phyloP scores from a whole-genome alignment of 2,113 vertebrate species.

The Eptatretus burgeri region DNA sequence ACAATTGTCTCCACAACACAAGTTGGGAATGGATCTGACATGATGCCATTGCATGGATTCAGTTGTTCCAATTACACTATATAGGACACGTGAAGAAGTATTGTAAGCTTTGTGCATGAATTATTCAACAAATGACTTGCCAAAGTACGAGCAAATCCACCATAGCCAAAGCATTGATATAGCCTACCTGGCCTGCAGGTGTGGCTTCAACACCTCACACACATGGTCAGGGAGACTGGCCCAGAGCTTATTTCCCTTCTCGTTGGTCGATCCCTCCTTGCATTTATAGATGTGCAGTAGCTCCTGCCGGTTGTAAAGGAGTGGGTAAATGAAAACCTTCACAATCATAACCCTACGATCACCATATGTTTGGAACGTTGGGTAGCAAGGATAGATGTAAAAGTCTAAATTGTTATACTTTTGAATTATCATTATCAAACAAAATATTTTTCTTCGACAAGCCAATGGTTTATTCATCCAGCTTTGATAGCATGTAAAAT shows the following conservation, averaged over 20 bases:
- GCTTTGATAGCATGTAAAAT: no score
- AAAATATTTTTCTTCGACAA: no score
- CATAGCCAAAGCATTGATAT: no score
- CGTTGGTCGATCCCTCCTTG: conserved; percentile 35
- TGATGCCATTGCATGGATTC: not conserved
- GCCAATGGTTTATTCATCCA: no score
- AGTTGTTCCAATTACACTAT: not conserved
- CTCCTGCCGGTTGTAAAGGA: conserved; percentile 22
- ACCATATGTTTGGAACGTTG: no score
- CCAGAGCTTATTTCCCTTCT: conserved; percentile 52
- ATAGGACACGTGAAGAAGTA: not conserved
- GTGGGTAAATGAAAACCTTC: no score
- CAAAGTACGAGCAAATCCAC: not conserved
- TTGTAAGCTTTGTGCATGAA: not conserved
- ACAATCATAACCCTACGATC: no score
- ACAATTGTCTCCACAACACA: not conserved
- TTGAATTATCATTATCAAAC: no score
- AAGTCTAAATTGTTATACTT: no score
- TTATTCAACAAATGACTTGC: not conserved
- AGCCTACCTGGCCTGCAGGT: conserved; percentile 58
- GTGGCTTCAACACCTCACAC: conserved; percentile 82
- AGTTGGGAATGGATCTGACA: not conserved
- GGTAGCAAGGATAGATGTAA: no score
- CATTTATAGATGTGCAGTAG: conserved; percentile 62
- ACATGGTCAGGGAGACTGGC: conserved; percentile 75